Base-by-base conservation (phyloP, 2,888 invertebrate species). In the Brachycybe producta region DNA sequence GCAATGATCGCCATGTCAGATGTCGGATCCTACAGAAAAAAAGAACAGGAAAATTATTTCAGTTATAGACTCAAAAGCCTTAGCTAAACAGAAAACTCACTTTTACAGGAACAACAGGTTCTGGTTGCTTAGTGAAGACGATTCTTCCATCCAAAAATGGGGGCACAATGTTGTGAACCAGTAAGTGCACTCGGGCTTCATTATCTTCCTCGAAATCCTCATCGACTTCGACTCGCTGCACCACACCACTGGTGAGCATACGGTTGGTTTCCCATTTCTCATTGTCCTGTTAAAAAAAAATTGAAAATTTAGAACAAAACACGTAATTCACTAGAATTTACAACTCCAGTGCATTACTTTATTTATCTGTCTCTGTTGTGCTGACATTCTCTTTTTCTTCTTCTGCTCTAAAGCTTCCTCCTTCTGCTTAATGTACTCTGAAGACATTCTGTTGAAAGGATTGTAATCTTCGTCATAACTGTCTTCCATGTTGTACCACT, bases 231-330 rank as follows among this genome's bases (percentile, higher is more conserved):
- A 88, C 78, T 26, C 84, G 81, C 63, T 84, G 84, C 1, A 95
- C 92, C 0, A 94, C 94, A 17, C 97, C 88, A 26, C 85, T 86
- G 5, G 94, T 86, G 24, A 95, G 74, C 90, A 98, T 91, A 56
- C 98, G 78, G 73, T 98, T 97, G 23, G 92, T 77, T 69, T 99
- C 98, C 98, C 98, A 98, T 58, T 92, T 73, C 65, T 97, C 97
- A 67, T 95, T 98, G 72, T 98, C 97, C 68, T 74, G 57, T 40
- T 60, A 61, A 49, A 35, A 46, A 36, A 53, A 32, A 42, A 4
- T 27, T 26, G 51, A 3, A 13, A 21, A 50, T 1, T 32, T 15
- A 46, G 28, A 28, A 17, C 7, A 24, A 2, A 34, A 17, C 41
- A 13, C 42, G 40, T 27, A 13, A 50, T 1, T n/a, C 15, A 19